Conservation (phyloP, 2,797 vertebrate species). For the Lophotriccus pileatus region DNA sequence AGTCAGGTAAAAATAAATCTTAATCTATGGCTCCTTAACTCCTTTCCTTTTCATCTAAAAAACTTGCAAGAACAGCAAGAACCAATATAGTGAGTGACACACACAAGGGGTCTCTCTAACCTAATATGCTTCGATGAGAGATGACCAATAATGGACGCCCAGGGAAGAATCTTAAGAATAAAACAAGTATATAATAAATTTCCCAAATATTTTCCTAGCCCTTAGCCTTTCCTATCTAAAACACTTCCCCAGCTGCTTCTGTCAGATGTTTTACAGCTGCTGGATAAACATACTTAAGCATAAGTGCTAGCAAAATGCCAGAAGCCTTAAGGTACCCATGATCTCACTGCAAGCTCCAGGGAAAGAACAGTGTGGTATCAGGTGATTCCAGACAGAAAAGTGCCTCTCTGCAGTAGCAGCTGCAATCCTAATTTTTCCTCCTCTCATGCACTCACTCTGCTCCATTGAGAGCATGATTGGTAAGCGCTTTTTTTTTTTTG, state of each 20-base stretch:
- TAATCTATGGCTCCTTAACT: neutral
- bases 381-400: neutral
- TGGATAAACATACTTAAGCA: neutral
- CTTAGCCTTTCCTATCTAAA: neutral
- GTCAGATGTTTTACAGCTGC: neutral
- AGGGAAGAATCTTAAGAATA: neutral
- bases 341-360: neutral
- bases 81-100: neutral
- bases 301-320: neutral
- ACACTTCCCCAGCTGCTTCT: neutral
- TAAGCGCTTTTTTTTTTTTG: neutral
- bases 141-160: neutral
- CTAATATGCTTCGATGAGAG: neutral
- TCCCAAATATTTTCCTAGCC: neutral
- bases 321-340: neutral
- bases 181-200: neutral
- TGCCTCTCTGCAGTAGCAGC: neutral
- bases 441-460: rapidly evolving
- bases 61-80: neutral
- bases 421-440: neutral
- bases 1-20: neutral
- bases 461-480: neutral
- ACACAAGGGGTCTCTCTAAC: neutral
- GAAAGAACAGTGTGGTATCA: neutral
- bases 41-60: neutral